Base-by-base conservation (phyloP, 1,140 invertebrate species). In the Streblospio benedicti region DNA sequence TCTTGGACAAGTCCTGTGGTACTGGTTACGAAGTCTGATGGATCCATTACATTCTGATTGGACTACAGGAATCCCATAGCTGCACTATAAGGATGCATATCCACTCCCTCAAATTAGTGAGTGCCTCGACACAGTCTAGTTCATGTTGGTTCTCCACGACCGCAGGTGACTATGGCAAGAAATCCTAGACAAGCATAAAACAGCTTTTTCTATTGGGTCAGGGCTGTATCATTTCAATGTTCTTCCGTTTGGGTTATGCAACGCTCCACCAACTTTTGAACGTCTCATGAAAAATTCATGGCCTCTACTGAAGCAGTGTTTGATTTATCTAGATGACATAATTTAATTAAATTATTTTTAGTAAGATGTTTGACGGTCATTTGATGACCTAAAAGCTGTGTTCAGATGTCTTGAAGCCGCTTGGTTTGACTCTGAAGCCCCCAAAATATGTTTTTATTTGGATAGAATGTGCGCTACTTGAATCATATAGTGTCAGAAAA, bases 101-200 rank as follows among this genome's bases (percentile, higher is more conserved):
- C 63, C 65, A 1, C 57, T 71, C 14, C 69, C 70, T 0, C 49
- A 65, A 20, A 66, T 69, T 38, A 71, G 71, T 55, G 71, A 72
- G 35, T 62, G 66, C 0, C 33, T n/a, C n/a, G n/a, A 43, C 55
- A 14, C 49, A 66, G 51, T 60, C 54, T 23, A 45, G 61, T 12
- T 25, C 62, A 6, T 61, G 52, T 28, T 66, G 57, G 14, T 71
- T 64, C 33, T 66, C 62, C 2, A 53, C 32, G 6, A 49, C 75
- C 74, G 74, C 79, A 80, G 57, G 63, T 81, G 2, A 53, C 50
- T 30, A 55, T 82, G 16, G 52, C 71, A 4, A 6, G 55, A 12
- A 57, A n/a, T n/a, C n/a, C n/a, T 65, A 2, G 71, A 73, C 49
- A 69, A 60, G 9, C 35, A 72, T 28, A 74, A 76, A 52, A 80